Base-by-base conservation (phyloP, 2,797 vertebrate species). In the Allobates femoralis region DNA sequence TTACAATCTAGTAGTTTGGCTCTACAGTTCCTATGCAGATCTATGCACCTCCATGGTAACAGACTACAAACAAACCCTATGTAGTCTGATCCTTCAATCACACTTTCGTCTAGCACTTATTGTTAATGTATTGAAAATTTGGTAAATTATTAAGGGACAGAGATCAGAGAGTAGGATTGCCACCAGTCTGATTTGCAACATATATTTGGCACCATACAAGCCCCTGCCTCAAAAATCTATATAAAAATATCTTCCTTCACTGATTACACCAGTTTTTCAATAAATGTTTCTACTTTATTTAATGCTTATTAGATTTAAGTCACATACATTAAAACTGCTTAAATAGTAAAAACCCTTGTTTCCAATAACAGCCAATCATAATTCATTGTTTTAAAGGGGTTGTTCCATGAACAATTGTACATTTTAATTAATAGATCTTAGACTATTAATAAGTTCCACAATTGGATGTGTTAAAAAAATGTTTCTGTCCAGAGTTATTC, bases 61-160 rank as follows among this genome's bases (percentile, higher is more conserved):
- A 74, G 71, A 74, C 41, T 46, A 46, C 67, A 73, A 73, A 74
- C 41, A 74, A 50, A 50, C n/a, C n/a, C 71, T 50, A n/a, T 74
- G 34, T 21, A 26, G n/a, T 69, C 41, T 46, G 41, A 46, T 46
- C 18, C 32, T 69, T 19, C 30, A 71, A 11, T 41, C 34, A n/a
- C 3, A 8, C 67, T 23, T 21, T 10, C 21, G 37, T 46, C 34
- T 11, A 46, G 15, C 21, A 18, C 30, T 67, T 32, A 4, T 32
- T 19, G 12, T 0, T 64, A 60, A n/a, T 8, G 26, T 64, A 0
- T 64, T 1, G 3, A 8, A 2, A 18, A 32, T 1, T 18, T 32
- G 16, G 28, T 4, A 66, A 66, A 15, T 46, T 32, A 67, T 30
- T 67, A 67, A 21, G 64, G 16, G 5, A 16, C 26, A 64, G 1